These are phyloP conservation scores for Prunella fulvescens DNA, from an alignment of 2,113 vertebrate genomes.

Conservation along the genomic window DNA sequence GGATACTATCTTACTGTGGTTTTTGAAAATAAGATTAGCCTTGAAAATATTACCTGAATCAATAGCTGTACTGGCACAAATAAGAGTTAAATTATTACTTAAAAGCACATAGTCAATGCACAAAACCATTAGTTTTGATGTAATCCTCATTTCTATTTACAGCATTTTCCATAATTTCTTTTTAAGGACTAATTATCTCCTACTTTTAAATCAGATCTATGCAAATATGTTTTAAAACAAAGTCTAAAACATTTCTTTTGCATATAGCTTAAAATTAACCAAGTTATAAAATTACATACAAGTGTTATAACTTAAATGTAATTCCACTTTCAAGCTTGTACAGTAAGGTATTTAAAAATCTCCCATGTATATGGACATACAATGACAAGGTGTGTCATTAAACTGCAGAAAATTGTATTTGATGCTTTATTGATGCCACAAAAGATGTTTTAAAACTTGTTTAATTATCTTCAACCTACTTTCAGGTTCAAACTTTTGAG, in stretches of 20 bases:
- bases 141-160: neutral
- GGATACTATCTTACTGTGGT: neutral
- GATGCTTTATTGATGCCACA: neutral
- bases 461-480: neutral
- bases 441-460: neutral
- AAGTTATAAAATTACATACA: neutral
- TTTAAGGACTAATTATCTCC: neutral
- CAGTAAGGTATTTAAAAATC: neutral
- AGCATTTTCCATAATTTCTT: neutral
- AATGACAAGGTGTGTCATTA: neutral
- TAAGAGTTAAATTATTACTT: neutral
- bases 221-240: neutral
- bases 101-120: neutral
- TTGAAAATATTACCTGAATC: neutral
- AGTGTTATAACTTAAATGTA: neutral
- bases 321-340: neutral
- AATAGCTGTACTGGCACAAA: neutral
- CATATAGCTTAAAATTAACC: neutral
- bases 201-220: neutral
- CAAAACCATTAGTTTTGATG: neutral
- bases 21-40: neutral
- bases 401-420: neutral
- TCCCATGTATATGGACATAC: neutral
- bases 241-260: neutral
- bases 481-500: neutral